phyloP scores from a whole-genome alignment of 1,140 invertebrate genomes.

The Tetragnatha versicolor region DNA sequence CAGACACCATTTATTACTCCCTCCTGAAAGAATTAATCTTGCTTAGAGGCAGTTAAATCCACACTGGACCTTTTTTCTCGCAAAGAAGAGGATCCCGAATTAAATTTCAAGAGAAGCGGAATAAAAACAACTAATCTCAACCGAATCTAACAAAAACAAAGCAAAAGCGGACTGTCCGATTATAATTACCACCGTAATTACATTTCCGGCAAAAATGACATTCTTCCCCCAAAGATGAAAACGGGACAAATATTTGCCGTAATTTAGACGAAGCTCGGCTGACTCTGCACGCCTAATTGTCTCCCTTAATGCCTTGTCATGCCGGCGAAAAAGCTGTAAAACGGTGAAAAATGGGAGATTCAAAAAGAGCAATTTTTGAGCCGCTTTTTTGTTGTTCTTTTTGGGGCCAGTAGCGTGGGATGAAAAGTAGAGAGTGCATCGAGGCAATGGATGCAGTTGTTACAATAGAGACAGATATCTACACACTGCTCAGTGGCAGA shows the following conservation, averaged over 20 bases:
- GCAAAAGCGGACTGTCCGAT: background rate
- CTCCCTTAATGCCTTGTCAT: background rate
- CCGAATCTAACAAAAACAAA: too few relatives aligned
- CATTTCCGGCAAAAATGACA: slow-evolving; percentile 20
- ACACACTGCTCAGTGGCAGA: background rate
- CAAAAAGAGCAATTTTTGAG: background rate
- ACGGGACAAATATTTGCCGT: slow-evolving; percentile 4
- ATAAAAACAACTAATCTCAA: too few relatives aligned
- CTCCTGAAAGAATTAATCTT: too few relatives aligned
- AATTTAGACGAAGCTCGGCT: slow-evolving; percentile 1
- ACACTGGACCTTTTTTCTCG: too few relatives aligned
- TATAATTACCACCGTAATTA: slow-evolving; percentile 20
- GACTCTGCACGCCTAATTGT: background rate
- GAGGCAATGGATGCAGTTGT: too few relatives aligned
- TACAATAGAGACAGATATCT: too few relatives aligned
- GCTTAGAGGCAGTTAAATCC: too few relatives aligned
- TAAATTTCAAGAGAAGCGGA: too few relatives aligned
- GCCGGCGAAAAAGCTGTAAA: background rate
- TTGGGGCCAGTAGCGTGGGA: too few relatives aligned
- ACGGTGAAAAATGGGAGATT: slow-evolving; percentile 1
- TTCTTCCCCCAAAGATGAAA: background rate
- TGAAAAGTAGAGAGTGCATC: too few relatives aligned
- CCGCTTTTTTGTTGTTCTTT: background rate
- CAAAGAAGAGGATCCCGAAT: too few relatives aligned
- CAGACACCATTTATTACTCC: too few relatives aligned